Conservation (phyloP, 2,797 vertebrate species). For the Trematomus bernacchii region DNA sequence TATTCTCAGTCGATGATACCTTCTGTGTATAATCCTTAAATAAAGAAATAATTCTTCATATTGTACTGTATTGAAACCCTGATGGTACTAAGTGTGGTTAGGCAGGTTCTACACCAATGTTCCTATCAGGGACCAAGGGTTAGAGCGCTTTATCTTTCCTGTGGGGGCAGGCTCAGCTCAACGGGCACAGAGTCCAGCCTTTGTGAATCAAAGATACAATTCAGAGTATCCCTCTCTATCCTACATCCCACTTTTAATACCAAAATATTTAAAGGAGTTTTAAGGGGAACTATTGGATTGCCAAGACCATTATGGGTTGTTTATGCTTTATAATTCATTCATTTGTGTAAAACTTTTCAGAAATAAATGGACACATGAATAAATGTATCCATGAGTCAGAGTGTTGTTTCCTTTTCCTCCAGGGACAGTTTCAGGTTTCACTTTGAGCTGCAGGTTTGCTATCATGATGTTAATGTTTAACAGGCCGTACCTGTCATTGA, state of each 20-base stretch:
- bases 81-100: too few relatives aligned
- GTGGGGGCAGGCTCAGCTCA: background rate
- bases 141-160: background rate
- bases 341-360: background rate
- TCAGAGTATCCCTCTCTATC: background rate
- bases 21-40: background rate
- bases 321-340: background rate
- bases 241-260: background rate
- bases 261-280: background rate
- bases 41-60: background rate
- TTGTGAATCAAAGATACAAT: background rate
- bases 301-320: background rate
- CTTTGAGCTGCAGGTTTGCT: slow-evolving; percentile 13
- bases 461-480: slow-evolving; percentile 64
- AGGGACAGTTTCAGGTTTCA: background rate
- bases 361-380: background rate
- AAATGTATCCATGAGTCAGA: background rate
- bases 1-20: background rate
- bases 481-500: slow-evolving; percentile 32
- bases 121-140: background rate
- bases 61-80: too few relatives aligned
- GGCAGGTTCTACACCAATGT: background rate
- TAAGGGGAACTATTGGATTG: background rate
- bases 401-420: background rate
- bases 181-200: background rate